Base-by-base conservation (phyloP, 2,797 vertebrate species). In the Cynodonichthys magdalenae region DNA sequence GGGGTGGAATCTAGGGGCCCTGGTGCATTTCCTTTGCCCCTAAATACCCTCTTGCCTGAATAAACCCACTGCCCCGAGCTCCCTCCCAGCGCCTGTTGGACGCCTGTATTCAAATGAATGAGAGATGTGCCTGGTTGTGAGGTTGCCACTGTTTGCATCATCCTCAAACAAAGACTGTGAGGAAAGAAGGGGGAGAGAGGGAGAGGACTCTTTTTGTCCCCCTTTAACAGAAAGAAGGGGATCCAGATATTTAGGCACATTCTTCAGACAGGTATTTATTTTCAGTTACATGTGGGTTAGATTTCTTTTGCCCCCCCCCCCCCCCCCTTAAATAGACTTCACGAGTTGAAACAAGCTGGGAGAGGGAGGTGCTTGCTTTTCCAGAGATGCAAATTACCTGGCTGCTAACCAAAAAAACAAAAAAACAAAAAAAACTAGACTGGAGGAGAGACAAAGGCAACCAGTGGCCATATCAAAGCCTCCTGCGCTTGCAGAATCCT, bases 81-180 rank as follows among this genome's bases (percentile, higher is more conserved):
- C 66, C 54, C 80, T n/a, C 59, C 61, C 67, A 15, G 36, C 2
- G 67, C 63, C 74, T 61, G 60, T 68, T 78, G 69, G 62, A 69
- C 36, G 34, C 61, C 63, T 65, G 57, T 60, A 59, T 71, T 59
- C 44, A 75, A 59, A 53, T 81, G 66, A 83, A 74, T 75, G 64
- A 60, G 50, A 67, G 65, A 72, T 72, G 68, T 44, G 63, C 39
- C 47, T 29, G 51, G 59, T n/a, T 62, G 63, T 81, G 77, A 57
- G 90, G 92, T 94, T 94, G 90, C 93, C 82, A 70, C 77, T 63
- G 93, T 92, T 94, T 94, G 93, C 93, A 94, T 94, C 93, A 94
- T 93, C 88, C 87, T 77, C 71, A 87, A 39, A 89, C 84, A 91
- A 91, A 92, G 86, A 75, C 71, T 60, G 51, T 11, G 65, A 71